Percentiles rank a stretch among this genome's conserved stretches.
Conservation (phyloP, 2,888 invertebrate species). For the Rutpela maculata region DNA sequence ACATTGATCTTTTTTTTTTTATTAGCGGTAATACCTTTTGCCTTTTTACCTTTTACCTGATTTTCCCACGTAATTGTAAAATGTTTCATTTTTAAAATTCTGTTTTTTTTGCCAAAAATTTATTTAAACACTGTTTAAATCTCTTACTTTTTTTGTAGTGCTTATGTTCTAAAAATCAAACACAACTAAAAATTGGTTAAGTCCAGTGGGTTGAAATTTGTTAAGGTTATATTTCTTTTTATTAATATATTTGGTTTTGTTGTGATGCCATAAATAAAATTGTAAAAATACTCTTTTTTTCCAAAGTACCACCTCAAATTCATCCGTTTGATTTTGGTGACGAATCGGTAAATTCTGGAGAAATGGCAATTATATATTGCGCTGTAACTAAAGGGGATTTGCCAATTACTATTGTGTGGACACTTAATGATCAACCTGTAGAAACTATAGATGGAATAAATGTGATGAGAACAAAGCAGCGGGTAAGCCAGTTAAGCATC, state of each 20-base stretch:
- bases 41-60: not conserved
- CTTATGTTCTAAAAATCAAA: too few species aligned
- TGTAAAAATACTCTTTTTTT: not conserved
- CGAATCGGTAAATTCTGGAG: conserved; percentile 82
- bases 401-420: conserved; percentile 84
- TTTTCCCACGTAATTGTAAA: not conserved
- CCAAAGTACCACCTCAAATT: conserved; percentile 75
- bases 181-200: too few species aligned
- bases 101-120: too few species aligned
- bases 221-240: too few species aligned
- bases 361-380: conserved; percentile 81
- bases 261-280: too few species aligned
- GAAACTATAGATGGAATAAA: conserved; percentile 62
- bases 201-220: too few species aligned
- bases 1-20: not conserved
- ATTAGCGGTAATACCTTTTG: conserved; percentile 17
- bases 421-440: conserved; percentile 79
- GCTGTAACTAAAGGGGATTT: conserved; percentile 84
- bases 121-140: too few species aligned
- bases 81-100: too few species aligned
- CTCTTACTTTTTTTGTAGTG: too few species aligned
- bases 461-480: conserved; percentile 72
- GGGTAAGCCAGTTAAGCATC: conserved; percentile 82
- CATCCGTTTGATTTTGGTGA: conserved; percentile 74
- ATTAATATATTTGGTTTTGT: too few species aligned